Evolutionary conservation across 2,113 vertebrate species (phyloP).

Genomic region (Brachypodius melanocephalos): DNA sequence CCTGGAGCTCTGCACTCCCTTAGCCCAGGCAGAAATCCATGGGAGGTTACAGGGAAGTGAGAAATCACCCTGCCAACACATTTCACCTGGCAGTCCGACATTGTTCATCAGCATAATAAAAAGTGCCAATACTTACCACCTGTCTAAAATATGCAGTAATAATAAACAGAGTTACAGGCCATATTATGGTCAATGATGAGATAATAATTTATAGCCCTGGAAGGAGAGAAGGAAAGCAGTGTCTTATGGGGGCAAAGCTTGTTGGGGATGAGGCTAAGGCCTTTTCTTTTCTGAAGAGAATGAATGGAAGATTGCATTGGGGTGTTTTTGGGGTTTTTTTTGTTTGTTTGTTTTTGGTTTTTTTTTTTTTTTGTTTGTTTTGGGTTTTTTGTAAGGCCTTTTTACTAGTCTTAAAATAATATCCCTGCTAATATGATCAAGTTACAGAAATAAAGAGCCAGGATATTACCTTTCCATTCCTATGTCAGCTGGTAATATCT

Average conservation of each 20-base stretch:
- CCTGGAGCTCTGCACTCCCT: background rate
- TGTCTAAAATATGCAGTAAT: constrained; percentile 73
- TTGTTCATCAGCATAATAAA: constrained; percentile 77
- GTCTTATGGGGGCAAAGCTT: background rate
- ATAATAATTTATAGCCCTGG: constrained; percentile 59
- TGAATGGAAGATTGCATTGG: constrained; percentile 30
- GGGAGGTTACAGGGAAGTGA: constrained; percentile 18
- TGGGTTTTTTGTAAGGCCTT: background rate
- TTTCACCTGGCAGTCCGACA: constrained; percentile 58
- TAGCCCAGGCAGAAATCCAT: constrained; percentile 1
- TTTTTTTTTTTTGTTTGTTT: background rate
- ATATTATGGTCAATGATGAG: constrained; percentile 65
- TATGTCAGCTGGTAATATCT: background rate
- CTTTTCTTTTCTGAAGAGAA: constrained; percentile 38
- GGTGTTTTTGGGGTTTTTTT: background rate
- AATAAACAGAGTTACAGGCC: constrained; percentile 63
- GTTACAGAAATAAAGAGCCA: constrained; percentile 32
- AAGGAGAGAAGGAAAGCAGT: background rate
- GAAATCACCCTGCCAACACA: constrained; percentile 69
- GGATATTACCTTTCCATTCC: background rate
- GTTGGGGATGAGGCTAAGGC: background rate
- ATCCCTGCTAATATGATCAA: constrained; percentile 28
- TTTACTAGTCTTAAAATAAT: constrained; percentile 20
- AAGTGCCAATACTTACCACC: constrained; percentile 71
- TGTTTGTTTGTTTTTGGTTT: background rate